Evolutionary conservation across 2,888 invertebrate species (phyloP).

Genomic region (Fragum whitleyi): DNA sequence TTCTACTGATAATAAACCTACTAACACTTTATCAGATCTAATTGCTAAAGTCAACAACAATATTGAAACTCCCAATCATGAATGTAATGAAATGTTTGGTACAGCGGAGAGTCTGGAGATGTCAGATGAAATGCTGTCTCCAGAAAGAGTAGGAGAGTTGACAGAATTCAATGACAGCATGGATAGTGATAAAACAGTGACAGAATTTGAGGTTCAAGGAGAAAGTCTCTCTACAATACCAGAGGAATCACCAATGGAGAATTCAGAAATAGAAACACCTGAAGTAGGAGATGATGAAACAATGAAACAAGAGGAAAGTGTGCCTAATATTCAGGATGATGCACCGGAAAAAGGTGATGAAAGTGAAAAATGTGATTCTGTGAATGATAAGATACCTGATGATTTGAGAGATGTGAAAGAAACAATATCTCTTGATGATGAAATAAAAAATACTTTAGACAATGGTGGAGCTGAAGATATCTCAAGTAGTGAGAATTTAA

Average conservation of each 20-base stretch:
- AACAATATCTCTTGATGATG: neutral
- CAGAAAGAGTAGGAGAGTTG: constrained; percentile 13
- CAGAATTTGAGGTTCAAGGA: constrained; percentile 31
- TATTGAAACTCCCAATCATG: constrained; percentile 41
- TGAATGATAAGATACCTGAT: neutral
- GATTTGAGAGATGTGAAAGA: neutral
- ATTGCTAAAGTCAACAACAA: constrained; percentile 56
- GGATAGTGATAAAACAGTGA: constrained; percentile 59
- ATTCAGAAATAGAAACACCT: neutral
- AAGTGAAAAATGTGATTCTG: neutral
- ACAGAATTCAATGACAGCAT: constrained; percentile 34
- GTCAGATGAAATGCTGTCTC: constrained; percentile 32
- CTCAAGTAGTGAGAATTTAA: constrained; percentile 12
- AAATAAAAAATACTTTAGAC: neutral
- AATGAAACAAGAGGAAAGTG: neutral
- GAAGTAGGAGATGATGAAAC: constrained; percentile 29
- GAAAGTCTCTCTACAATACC: neutral
- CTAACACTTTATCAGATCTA: constrained; percentile 37
- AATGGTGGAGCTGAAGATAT: constrained; percentile 7
- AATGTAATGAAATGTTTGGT: constrained; percentile 53
- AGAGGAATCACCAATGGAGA: constrained; percentile 5
- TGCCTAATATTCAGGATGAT: neutral
- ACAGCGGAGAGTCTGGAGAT: constrained; percentile 36
- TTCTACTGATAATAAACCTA: neutral
- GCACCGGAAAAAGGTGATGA: neutral